A percentile compares a stretch with the other conserved stretches of the same genome.
phyloP scores from a whole-genome alignment of 92 coral and sea anemone genomes.

The Metridium senile region DNA sequence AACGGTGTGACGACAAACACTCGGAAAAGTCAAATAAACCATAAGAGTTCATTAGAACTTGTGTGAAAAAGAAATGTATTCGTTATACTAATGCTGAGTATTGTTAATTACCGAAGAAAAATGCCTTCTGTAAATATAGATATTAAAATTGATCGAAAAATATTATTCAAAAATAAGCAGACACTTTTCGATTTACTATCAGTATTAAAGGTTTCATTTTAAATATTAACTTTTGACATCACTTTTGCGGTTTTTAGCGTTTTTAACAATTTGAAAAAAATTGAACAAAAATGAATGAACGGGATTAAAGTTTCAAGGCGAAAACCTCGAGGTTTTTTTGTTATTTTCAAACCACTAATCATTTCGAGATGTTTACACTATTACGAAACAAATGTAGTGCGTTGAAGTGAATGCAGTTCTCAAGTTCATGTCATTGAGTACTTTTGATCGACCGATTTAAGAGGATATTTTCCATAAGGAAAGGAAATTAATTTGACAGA shows the following conservation, averaged over 20 bases:
- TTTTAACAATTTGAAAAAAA: not conserved
- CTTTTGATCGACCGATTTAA: conserved; percentile 2
- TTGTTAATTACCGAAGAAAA: conserved; percentile 14
- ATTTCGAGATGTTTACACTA: conserved; percentile 1
- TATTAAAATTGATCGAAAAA: conserved; percentile 30
- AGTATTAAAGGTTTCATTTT: not conserved
- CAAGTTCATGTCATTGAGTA: not conserved
- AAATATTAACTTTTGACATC: not conserved
- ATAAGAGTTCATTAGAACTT: not conserved
- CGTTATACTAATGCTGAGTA: not conserved
- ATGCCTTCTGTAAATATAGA: not conserved
- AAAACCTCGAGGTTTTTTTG: not conserved
- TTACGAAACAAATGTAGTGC: conserved; percentile 15
- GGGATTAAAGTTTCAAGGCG: not conserved
- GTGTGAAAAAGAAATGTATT: not conserved
- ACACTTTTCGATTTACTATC: not conserved
- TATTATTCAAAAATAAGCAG: conserved; percentile 22
- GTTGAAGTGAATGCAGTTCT: not conserved
- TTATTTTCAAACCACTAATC: not conserved
- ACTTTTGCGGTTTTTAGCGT: not conserved
- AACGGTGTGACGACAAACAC: not conserved
- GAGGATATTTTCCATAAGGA: not conserved
- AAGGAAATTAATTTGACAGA: not conserved
- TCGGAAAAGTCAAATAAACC: not conserved
- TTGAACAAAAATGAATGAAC: not conserved